Base-by-base conservation (phyloP, 2,888 invertebrate species). In the Cryptophagus acutangulus region DNA sequence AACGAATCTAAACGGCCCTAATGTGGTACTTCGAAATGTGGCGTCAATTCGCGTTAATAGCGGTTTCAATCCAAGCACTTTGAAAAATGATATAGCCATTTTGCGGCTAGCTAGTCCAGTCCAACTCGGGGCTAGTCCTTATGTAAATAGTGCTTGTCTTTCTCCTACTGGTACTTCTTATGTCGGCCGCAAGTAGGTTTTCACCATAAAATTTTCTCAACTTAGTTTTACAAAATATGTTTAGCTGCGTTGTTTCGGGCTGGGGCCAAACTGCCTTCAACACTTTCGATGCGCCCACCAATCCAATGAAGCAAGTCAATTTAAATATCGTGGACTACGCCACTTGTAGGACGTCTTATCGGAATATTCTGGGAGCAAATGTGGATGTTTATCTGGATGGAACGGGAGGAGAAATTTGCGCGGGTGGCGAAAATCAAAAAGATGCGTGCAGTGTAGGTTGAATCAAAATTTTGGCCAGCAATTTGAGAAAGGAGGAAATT, bases 61-160 rank as follows among this genome's bases (percentile, higher is more conserved):
- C 0, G 74, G 76, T 12, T 93, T 79, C 65, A 82, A 84, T 59
- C 67, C 79, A 0, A 74, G 72, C 39, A 88, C 85, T 47, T 72
- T 92, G 29, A 80, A 82, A 51, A 88, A 87, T 61, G 88, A 92
- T 62, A 75, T 94, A 20, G 91, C 90, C 1, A 74, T 94, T 1
- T 64, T 94, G 17, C 75, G 80, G 42, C 67, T 94, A n/a, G 70
- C 76, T 51, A 58, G 72, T 0, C 59, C 79, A 1, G 77, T 82
- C 12, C 74, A 75, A 1, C 74, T 77, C 0, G 51, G 55, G n/a
- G 66, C 76, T 5, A 72, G 71, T 1, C 63, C 72, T 1, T 79
- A 78, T 0, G 75, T 84, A 10, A 77, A 77, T 45, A 77, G 79
- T 16, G 75, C 77, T 5, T 84, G 84, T 55, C 65, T 82, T 36